Evolutionary conservation across 2,888 invertebrate genomes (phyloP), one percentile per base, ranked within the genome.

Genomic region (Metopia argyrocephala): DNA sequence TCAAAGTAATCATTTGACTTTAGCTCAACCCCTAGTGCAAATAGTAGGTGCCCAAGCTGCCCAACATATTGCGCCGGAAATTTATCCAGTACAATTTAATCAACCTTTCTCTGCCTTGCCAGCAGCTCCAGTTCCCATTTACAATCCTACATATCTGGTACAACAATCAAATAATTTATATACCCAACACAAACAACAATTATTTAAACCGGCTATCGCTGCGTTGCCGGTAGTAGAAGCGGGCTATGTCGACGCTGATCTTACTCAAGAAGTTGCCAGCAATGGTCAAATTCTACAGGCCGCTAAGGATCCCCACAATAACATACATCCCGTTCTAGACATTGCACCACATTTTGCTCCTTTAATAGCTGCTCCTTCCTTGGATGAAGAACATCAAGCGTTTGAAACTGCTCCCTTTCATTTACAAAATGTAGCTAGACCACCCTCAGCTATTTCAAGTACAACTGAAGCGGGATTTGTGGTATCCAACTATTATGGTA

Each of bases 161-260:
- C 88, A 89, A 15, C 90, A 90, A 79, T 91, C 90, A n/a, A 90
- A 90, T 74, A 89, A 90, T 79, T 87, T 91, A 7, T 89, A 89
- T 62, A 86, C 85, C 4, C 90, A 89, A 79, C 91, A 89, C 76
- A 90, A 90, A 61, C 88, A 90, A 5, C 88, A 90, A 12, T 87
- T 93, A 6, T 93, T 92, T 83, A 92, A 92, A 86, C 91, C 92
- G 9, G 92, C 92, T 83, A 66, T 83, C 5, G 86, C 92, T 68
- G 91, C 91, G 50, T 91, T 90, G 4, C 69, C 79, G 1, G 15
- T 83, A 7, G 45, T 84, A 6, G 82, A 78, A 84, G 86, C 65
- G 27, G 87, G 87, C 38, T 89, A 89, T 64, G 86, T 86, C 1
- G 87, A 87, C 56, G 87, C 87, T 1, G 90, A 90, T 76, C 83